Evolutionary conservation across 2,888 invertebrate species (phyloP).

Genomic region (Crepidodera aurea): DNA sequence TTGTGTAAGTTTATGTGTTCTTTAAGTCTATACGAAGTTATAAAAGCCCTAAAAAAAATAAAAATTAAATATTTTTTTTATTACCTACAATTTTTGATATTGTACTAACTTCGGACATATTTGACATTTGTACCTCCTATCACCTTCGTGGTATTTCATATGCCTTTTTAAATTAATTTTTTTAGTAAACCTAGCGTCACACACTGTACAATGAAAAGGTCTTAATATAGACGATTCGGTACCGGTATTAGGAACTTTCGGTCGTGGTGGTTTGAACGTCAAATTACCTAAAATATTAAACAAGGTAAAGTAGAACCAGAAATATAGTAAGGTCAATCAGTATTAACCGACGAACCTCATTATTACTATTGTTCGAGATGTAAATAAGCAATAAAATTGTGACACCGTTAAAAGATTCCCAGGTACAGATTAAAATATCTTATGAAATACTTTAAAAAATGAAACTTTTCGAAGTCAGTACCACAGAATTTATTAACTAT

Average conservation of each 20-base stretch:
- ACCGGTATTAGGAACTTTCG: constrained; percentile 42
- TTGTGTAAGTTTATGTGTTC: constrained; percentile 57
- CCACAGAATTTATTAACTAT: too few relatives aligned
- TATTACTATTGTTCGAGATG: too few relatives aligned
- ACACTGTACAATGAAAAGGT: constrained; percentile 61
- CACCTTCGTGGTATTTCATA: constrained; percentile 54
- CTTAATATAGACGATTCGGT: constrained; percentile 33
- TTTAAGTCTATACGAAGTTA: constrained; percentile 50
- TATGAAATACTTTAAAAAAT: too few relatives aligned
- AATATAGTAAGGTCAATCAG: too few relatives aligned
- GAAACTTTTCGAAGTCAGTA: too few relatives aligned
- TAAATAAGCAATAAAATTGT: too few relatives aligned
- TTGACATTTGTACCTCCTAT: constrained; percentile 56
- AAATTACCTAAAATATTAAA: constrained; percentile 47
- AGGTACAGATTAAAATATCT: too few relatives aligned
- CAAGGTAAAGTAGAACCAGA: too few relatives aligned
- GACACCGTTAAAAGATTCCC: too few relatives aligned
- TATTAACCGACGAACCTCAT: too few relatives aligned
- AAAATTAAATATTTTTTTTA: neutral
- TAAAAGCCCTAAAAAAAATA: constrained; percentile 47
- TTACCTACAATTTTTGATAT: constrained; percentile 17
- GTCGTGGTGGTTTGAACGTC: constrained; percentile 46
- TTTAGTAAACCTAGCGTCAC: constrained; percentile 64
- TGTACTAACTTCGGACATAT: constrained; percentile 55
- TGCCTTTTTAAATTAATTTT: constrained; percentile 66